Conservation (phyloP, 2,797 vertebrate species). For the Coregonus suidteri region DNA sequence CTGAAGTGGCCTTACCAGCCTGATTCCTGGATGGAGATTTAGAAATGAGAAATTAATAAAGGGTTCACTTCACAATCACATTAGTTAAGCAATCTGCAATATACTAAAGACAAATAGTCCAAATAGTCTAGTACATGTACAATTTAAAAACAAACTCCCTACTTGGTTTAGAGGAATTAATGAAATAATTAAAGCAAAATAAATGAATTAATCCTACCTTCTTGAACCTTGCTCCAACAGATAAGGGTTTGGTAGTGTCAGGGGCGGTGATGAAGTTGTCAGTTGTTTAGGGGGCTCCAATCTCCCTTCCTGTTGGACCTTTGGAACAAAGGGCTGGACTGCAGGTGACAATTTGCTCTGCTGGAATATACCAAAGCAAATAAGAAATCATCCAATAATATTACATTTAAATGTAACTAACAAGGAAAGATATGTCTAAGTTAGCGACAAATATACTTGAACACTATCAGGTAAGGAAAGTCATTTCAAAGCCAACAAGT, state of each 20-base stretch:
- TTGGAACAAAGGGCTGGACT: conserved; percentile 74
- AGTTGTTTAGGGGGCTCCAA: conserved; percentile 66
- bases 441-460: too few species aligned
- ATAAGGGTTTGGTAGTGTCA: conserved; percentile 71
- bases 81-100: not conserved
- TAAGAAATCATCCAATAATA: too few species aligned
- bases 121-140: not conserved
- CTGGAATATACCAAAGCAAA: conserved; percentile 37
- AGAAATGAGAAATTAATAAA: not conserved
- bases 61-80: not conserved
- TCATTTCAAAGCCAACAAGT: too few species aligned
- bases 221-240: conserved; percentile 61
- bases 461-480: too few species aligned
- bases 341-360: conserved; percentile 76
- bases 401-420: too few species aligned
- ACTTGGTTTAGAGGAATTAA: not conserved
- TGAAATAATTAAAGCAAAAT: not conserved
- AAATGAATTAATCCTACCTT: conserved; percentile 64
- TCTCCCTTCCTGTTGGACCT: conserved; percentile 57
- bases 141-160: not conserved
- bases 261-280: conserved; percentile 63
- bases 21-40: conserved; percentile 34
- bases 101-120: not conserved
- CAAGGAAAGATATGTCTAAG: too few species aligned
- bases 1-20: conserved; percentile 15